phyloP scores from a whole-genome alignment of 2,113 vertebrate species.

The Pica pica region DNA sequence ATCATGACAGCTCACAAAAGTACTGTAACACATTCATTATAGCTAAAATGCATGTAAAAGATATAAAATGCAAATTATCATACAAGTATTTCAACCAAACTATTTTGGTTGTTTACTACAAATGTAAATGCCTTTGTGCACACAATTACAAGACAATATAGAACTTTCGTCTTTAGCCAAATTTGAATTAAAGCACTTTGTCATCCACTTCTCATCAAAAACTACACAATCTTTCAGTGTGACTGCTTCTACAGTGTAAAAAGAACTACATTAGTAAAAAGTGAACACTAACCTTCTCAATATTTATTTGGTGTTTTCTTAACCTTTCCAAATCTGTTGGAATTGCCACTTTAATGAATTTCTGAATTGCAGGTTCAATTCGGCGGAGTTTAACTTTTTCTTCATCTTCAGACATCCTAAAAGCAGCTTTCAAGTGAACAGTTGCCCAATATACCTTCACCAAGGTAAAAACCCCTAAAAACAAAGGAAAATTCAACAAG shows the following conservation, averaged over 20 bases:
- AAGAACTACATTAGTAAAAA: not conserved
- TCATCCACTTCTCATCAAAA: not conserved
- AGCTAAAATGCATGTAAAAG: not conserved
- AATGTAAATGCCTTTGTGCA: not conserved
- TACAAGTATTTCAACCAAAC: not conserved
- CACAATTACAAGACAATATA: not conserved
- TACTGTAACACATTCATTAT: not conserved
- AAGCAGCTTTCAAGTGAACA: not conserved
- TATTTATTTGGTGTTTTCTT: constrained; percentile 93
- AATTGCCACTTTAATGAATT: constrained; percentile 94
- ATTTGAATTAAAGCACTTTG: not conserved
- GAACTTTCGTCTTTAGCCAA: not conserved
- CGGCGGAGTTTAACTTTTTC: constrained; percentile 89
- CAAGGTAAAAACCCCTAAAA: constrained; percentile 48
- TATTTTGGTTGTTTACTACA: not conserved
- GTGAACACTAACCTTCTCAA: constrained; percentile 84
- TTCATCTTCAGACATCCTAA: constrained; percentile 86
- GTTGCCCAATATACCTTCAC: not conserved
- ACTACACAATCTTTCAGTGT: not conserved
- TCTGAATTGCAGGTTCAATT: constrained; percentile 90
- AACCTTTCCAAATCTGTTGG: constrained; percentile 96
- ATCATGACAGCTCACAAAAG: not conserved
- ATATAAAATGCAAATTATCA: not conserved
- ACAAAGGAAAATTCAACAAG: not conserved
- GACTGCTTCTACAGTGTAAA: not conserved